These are phyloP conservation scores for Pseudorhiza aurosa DNA, from an alignment of 30 jellyfish, hydroid and myxozoan genomes.

Conservation along the genomic window DNA sequence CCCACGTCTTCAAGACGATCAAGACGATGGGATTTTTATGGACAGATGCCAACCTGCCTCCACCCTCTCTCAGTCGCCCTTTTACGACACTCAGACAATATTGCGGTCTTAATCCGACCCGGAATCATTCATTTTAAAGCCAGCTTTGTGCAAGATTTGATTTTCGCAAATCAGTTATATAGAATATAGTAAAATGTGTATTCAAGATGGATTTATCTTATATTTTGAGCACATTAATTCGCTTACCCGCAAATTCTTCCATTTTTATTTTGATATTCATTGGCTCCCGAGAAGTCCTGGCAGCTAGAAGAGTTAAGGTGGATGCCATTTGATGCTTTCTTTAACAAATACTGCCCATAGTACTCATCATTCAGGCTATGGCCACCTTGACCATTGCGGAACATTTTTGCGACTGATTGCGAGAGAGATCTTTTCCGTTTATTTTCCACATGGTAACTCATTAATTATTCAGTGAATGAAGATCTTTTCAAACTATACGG, in stretches of 20 bases:
- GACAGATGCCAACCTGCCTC: no score
- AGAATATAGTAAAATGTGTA: no score
- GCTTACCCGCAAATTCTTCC: slow-evolving; percentile 49
- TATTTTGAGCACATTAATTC: neutral
- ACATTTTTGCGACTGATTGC: slow-evolving; percentile 26
- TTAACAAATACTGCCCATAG: slow-evolving; percentile 30
- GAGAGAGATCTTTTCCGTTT: neutral
- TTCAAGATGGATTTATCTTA: no score
- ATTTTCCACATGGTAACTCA: slow-evolving; percentile 32
- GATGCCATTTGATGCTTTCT: slow-evolving; percentile 34
- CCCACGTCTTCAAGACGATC: no score
- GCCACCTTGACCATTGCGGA: slow-evolving; percentile 2
- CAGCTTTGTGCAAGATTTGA: no score
- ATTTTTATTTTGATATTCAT: neutral
- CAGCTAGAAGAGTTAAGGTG: slow-evolving; percentile 50
- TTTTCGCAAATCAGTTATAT: no score
- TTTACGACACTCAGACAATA: no score
- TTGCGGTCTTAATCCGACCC: no score
- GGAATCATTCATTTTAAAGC: no score
- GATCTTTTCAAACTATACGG: slow-evolving; percentile 24
- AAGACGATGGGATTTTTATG: no score
- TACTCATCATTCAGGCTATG: slow-evolving; percentile 11
- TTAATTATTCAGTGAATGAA: neutral
- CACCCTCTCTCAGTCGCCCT: no score
- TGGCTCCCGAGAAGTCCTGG: slow-evolving; percentile 39